Evolutionary conservation across 2,888 invertebrate species (phyloP).

Genomic region (Acanthococcus lagerstroemiae): DNA sequence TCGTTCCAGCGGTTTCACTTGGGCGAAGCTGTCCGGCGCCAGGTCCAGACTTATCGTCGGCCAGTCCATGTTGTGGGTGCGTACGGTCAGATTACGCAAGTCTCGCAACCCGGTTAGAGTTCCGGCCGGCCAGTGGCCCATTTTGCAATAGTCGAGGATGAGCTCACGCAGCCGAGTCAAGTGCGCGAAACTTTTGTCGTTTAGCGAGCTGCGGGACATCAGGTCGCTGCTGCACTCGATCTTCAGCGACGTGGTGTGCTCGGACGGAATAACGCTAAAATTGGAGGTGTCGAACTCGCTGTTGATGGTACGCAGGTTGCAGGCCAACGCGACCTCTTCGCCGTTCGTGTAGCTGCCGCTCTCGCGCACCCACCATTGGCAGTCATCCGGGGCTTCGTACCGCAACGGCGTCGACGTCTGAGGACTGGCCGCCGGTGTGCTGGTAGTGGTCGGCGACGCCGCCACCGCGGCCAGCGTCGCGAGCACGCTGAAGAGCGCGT

Average conservation of each 20-base stretch:
- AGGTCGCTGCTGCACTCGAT: constrained; percentile 72
- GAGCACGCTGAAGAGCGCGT: too few species aligned
- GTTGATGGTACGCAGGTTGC: constrained; percentile 72
- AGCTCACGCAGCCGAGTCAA: constrained; percentile 68
- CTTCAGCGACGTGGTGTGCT: constrained; percentile 66
- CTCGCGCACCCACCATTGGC: constrained; percentile 59
- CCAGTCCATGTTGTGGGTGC: constrained; percentile 76
- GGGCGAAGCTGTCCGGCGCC: constrained; percentile 64
- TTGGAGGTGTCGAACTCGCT: constrained; percentile 81
- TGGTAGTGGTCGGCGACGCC: not conserved
- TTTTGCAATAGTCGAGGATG: constrained; percentile 74
- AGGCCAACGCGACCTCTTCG: constrained; percentile 65
- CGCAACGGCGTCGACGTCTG: constrained; percentile 43
- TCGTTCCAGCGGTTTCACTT: constrained; percentile 66
- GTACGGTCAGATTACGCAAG: constrained; percentile 71
- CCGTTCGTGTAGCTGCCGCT: constrained; percentile 7
- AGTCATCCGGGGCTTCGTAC: constrained; percentile 79
- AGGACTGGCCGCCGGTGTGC: not conserved
- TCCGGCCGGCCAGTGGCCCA: constrained; percentile 69
- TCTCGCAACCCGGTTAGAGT: constrained; percentile 69
- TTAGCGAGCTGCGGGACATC: constrained; percentile 66
- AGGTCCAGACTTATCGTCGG: constrained; percentile 76
- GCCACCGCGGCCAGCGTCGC: not conserved
- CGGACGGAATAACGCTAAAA: constrained; percentile 74
- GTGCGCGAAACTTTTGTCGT: constrained; percentile 68